Evolutionary conservation across 2,113 vertebrate genomes (phyloP), one percentile per base, ranked within the genome.

Genomic region (Psettodes erumei): DNA sequence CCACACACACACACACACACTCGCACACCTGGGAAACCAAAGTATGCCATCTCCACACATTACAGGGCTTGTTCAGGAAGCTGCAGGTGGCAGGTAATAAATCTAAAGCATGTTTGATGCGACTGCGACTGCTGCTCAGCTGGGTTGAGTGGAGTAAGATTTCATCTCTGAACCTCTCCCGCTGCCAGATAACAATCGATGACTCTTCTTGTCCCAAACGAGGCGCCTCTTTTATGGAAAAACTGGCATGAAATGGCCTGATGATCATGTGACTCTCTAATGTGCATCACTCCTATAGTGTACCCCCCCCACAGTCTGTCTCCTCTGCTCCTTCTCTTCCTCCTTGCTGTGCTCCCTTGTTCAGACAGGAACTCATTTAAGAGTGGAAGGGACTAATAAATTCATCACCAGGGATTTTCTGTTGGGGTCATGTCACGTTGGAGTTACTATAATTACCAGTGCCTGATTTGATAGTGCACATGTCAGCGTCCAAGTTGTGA

Each of bases 21-120:
- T n/a, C n/a, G n/a, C n/a, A 16, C 21, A 77, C n/a, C 37, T 50
- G 21, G 23, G 45, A 65, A 45, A 43, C 5, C 33, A 1, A 0
- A 25, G 23, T 19, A 5, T 32, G 40, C 35, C 21, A 12, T 42
- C 47, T 38, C 23, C 18, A n/a, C 63, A 47, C 4, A 11, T 11
- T 64, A 38, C 35, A 60, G 21, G n/a, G 47, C 27, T 38, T 61
- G 4, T 63, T 59, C 18, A 40, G 21, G 35, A 43, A 75, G 47
- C 55, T 25, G 45, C 42, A 54, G 53, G n/a, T 59, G 35, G n/a
- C 53, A 32, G 54, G 37, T 77, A 70, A 68, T 82, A 75, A 42
- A 70, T 82, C 42, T 63, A 37, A 73, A 66, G 43, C 43, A 38
- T 55, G 48, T 65, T 75, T 75, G 37, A 79, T 70, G 37, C 50